Conservation (phyloP, 1,140 invertebrate species). For the Pogonomyrmex californicus region DNA sequence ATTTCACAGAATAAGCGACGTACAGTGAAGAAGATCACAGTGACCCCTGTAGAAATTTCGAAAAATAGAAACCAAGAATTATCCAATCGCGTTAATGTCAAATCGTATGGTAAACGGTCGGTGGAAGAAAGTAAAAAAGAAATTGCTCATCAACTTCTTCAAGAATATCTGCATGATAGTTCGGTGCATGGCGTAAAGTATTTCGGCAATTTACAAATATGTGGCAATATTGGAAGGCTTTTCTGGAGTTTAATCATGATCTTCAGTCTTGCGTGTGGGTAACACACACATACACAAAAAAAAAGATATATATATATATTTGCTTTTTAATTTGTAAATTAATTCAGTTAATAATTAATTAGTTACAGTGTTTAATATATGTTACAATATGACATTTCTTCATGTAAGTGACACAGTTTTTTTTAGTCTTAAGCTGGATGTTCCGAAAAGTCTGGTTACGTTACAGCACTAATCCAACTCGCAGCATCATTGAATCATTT, state of each 20-base stretch:
- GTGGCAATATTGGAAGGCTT: conserved; percentile 47
- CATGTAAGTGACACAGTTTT: conserved; percentile 16
- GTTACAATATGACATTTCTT: neutral
- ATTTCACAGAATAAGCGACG: neutral
- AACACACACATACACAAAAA: neutral
- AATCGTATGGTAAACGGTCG: neutral
- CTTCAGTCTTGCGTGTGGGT: conserved; percentile 49
- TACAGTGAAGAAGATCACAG: conserved; percentile 14
- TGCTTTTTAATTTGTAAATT: neutral
- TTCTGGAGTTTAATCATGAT: conserved; percentile 64
- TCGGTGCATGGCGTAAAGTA: conserved; percentile 73
- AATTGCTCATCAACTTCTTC: neutral
- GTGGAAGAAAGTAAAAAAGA: neutral
- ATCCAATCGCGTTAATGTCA: neutral
- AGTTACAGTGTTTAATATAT: neutral
- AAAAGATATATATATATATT: conserved; percentile 1
- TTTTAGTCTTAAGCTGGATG: conserved; percentile 65
- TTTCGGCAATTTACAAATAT: conserved; percentile 55
- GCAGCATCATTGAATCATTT: conserved; percentile 47
- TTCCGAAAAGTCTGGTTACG: conserved; percentile 48
- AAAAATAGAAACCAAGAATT: neutral
- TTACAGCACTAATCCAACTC: conserved; percentile 57
- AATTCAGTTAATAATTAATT: neutral
- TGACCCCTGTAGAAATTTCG: neutral
- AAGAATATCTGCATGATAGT: conserved; percentile 53